Conservation (phyloP, 2,888 invertebrate species). For the Dolichomitus sp. region DNA sequence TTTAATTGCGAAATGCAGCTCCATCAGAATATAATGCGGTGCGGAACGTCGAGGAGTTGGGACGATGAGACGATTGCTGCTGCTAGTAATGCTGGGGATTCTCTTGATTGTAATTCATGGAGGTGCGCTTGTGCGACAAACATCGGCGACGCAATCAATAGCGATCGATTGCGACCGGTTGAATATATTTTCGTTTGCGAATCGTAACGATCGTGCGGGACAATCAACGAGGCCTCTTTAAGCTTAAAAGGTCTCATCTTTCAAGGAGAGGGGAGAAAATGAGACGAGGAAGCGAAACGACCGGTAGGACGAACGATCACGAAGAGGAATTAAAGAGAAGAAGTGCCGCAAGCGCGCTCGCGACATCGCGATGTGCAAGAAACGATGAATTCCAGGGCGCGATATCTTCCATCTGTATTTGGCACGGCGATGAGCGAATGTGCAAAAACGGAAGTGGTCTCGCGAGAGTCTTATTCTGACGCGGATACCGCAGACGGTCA, state of each 20-base stretch:
- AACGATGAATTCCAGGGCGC: constrained; percentile 64
- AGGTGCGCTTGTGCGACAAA: constrained; percentile 26
- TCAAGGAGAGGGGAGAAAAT: constrained; percentile 13
- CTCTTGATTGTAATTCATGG: constrained; percentile 48
- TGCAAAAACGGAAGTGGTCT: constrained; percentile 64
- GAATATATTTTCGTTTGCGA: constrained; percentile 17
- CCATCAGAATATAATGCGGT: constrained; percentile 51
- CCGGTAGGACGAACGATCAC: constrained; percentile 13
- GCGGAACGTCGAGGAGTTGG: constrained; percentile 1
- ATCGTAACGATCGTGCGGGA: constrained; percentile 22
- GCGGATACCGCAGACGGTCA: constrained; percentile 9
- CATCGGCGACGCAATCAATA: constrained; percentile 45
- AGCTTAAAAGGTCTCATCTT: constrained; percentile 39
- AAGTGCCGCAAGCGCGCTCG: constrained; percentile 58
- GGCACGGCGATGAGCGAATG: constrained; percentile 55
- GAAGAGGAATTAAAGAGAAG: constrained; percentile 49
- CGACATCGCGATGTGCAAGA: constrained; percentile 50
- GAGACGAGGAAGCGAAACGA: constrained; percentile 33
- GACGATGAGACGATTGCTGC: not conserved
- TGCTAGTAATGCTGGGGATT: not conserved
- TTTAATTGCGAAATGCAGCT: constrained; percentile 60
- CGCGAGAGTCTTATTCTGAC: constrained; percentile 48
- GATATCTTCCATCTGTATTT: constrained; percentile 66
- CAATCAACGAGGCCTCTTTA: constrained; percentile 30
- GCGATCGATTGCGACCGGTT: constrained; percentile 34